phyloP scores from a whole-genome alignment of 2,797 vertebrate genomes.

The Halcyon leucocephala region DNA sequence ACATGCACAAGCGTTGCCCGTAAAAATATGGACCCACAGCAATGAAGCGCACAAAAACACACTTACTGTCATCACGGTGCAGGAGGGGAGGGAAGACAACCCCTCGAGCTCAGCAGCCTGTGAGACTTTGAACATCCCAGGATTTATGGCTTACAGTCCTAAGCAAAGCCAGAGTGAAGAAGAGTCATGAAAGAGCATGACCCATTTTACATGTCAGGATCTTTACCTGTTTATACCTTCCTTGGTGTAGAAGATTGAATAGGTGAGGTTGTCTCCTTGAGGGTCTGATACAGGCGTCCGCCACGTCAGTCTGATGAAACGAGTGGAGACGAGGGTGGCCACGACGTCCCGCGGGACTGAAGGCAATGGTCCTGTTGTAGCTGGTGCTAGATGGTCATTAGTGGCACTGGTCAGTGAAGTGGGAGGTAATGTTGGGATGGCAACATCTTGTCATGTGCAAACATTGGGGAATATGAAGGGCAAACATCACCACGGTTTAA shows the following conservation, averaged over 20 bases:
- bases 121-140: not conserved
- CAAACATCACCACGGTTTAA: conserved; percentile 82
- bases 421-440: conserved; percentile 94
- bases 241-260: conserved; percentile 95
- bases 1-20: fast-evolving
- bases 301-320: conserved; percentile 98
- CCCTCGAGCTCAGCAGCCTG: fast-evolving
- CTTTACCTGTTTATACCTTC: conserved; percentile 91
- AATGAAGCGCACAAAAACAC: not conserved
- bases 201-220: fast-evolving
- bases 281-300: conserved; percentile 90
- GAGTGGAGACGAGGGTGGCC: conserved; percentile 96
- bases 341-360: conserved; percentile 94
- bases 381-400: conserved; percentile 99
- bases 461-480: conserved; percentile 83
- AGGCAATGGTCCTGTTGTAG: conserved; percentile 88
- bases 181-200: not conserved
- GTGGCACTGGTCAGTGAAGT: conserved; percentile 99
- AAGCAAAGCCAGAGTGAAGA: not conserved
- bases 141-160: fast-evolving
- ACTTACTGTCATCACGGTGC: not conserved
- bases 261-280: conserved; percentile 94
- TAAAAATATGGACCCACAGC: not conserved
- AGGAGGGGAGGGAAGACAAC: not conserved
- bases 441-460: conserved; percentile 91